Conservation (phyloP, 2,113 vertebrate genomes). For the Dasypus novemcinctus region DNA sequence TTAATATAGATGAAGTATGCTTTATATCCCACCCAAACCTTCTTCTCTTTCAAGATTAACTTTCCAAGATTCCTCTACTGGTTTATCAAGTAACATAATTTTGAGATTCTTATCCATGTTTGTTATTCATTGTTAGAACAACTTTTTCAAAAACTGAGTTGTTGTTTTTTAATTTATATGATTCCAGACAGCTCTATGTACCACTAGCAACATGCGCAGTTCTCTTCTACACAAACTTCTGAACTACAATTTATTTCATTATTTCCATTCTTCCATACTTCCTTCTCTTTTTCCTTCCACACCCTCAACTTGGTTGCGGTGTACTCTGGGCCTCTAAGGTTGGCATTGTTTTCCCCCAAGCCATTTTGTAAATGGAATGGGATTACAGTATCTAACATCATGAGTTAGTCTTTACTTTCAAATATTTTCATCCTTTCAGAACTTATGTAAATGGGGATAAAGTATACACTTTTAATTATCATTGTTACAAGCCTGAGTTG, state of each 20-base stretch:
- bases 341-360: not conserved
- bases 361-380: not conserved
- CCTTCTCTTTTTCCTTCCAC: not conserved
- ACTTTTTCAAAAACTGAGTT: not conserved
- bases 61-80: not conserved
- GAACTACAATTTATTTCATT: not conserved
- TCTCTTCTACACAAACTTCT: not conserved
- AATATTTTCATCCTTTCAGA: not conserved
- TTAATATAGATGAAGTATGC: not conserved
- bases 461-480: not conserved
- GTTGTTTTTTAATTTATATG: not conserved
- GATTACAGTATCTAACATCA: not conserved
- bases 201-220: not conserved
- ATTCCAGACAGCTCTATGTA: not conserved
- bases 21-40: not conserved
- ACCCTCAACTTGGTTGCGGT: not conserved
- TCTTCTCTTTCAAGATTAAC: not conserved
- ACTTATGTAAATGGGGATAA: not conserved
- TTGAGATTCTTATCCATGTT: not conserved
- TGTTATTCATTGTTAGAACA: not conserved
- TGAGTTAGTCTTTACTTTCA: not conserved
- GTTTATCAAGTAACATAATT: not conserved
- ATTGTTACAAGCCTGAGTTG: not conserved
- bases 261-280: not conserved
- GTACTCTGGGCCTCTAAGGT: not conserved